Conservation (phyloP, 2,113 vertebrate species). For the Nannospalax galili region DNA sequence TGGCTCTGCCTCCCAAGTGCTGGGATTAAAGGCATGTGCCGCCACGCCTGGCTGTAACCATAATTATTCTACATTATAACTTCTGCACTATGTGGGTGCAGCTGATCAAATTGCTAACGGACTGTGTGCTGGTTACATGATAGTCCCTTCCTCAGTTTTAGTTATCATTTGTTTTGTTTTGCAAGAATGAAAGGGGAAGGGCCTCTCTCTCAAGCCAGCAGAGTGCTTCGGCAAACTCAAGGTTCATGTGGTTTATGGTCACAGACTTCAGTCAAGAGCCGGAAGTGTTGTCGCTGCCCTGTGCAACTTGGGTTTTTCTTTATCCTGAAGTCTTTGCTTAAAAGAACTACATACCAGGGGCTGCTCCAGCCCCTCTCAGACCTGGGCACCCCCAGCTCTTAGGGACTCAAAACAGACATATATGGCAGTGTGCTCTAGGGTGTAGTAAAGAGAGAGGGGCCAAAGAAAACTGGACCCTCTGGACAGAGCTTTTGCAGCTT, state of each 20-base stretch:
- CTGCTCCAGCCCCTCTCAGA: background rate
- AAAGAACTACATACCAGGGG: background rate
- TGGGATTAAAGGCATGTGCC: too few species aligned
- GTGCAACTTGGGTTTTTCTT: background rate
- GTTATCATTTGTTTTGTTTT: constrained; percentile 44
- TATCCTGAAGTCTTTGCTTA: background rate
- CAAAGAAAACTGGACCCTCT: background rate
- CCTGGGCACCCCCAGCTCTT: background rate
- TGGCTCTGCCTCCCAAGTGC: too few species aligned
- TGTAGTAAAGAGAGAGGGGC: background rate
- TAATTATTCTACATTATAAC: background rate
- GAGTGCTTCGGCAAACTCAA: background rate
- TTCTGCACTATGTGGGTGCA: background rate
- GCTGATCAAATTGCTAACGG: background rate
- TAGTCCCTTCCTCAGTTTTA: background rate
- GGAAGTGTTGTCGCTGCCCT: background rate
- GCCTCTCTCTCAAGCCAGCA: background rate
- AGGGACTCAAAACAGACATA: background rate
- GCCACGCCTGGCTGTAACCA: too few species aligned
- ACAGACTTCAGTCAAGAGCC: background rate
- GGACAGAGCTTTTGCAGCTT: too few species aligned
- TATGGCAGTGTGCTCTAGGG: background rate
- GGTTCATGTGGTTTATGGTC: background rate
- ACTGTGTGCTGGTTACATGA: background rate
- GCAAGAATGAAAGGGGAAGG: constrained; percentile 68